Percentiles rank a stretch among this genome's conserved stretches.
Conservation (phyloP, 2,797 vertebrate species). For the Artibeus lituratus region DNA sequence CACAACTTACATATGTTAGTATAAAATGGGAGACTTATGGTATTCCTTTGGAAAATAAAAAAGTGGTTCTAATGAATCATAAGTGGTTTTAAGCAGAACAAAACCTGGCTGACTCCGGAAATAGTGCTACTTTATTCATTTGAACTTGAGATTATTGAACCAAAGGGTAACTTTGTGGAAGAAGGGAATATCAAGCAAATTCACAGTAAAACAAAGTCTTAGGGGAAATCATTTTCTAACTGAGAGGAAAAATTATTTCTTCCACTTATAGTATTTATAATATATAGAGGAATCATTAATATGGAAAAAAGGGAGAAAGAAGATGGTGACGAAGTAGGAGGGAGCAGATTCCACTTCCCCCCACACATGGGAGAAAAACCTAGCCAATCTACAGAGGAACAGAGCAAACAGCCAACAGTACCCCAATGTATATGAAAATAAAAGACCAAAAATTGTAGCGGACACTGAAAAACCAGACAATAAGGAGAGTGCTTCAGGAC, state of each 20-base stretch:
- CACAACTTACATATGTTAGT: background rate
- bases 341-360: too few relatives aligned
- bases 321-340: too few relatives aligned
- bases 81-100: background rate
- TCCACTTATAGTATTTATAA: background rate
- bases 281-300: background rate
- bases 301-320: background rate
- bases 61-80: background rate
- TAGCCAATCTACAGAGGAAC: too few relatives aligned
- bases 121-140: background rate
- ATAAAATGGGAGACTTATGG: background rate
- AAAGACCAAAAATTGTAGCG: too few relatives aligned
- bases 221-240: background rate
- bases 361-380: too few relatives aligned
- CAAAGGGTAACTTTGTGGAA: background rate
- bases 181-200: background rate
- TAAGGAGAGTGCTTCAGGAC: too few relatives aligned
- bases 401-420: too few relatives aligned
- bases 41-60: conserved; percentile 19
- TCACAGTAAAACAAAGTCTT: background rate
- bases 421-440: too few relatives aligned
- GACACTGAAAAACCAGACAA: too few relatives aligned
- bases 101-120: background rate
- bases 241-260: background rate
- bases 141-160: background rate